Evolutionary conservation across 2,888 invertebrate genomes (phyloP).

Genomic region (Melinaea menophilus): DNA sequence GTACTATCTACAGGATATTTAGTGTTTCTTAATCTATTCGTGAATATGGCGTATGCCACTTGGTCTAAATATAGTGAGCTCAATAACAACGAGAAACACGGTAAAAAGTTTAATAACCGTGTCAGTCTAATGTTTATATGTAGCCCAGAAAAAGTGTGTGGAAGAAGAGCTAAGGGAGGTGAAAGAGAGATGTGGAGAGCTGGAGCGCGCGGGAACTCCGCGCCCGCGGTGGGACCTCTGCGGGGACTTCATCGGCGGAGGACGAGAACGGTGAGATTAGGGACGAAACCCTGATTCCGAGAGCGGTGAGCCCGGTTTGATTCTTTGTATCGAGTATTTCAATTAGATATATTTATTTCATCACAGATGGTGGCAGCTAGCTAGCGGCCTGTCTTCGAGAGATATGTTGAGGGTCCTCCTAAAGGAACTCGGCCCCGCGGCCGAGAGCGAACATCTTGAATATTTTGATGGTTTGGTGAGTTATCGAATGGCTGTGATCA

Average conservation of each 20-base stretch:
- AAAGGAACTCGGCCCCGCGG: constrained; percentile 70
- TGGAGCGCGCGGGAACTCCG: constrained; percentile 71
- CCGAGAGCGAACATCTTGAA: constrained; percentile 66
- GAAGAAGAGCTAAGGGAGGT: constrained; percentile 62
- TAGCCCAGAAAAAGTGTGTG: constrained; percentile 51
- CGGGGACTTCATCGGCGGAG: constrained; percentile 72
- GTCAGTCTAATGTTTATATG: too few relatives aligned
- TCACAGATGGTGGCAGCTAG: constrained; percentile 66
- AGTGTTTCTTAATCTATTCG: too few relatives aligned
- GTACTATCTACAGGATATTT: neutral
- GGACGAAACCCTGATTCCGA: constrained; percentile 23
- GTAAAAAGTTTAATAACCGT: too few relatives aligned
- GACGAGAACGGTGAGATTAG: constrained; percentile 53
- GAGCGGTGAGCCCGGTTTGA: constrained; percentile 45
- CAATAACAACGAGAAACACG: too few relatives aligned
- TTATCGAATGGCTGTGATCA: too few relatives aligned
- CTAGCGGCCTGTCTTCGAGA: constrained; percentile 60
- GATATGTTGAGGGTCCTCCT: constrained; percentile 64
- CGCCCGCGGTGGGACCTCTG: constrained; percentile 72
- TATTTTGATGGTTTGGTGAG: constrained; percentile 70
- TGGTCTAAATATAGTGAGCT: too few relatives aligned
- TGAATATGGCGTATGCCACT: too few relatives aligned
- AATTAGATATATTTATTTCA: neutral
- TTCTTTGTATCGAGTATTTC: too few relatives aligned
- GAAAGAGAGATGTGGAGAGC: constrained; percentile 64